These are phyloP conservation scores for Drosophila truncata DNA, from an alignment of 1,140 invertebrate genomes.

Conservation along the genomic window DNA sequence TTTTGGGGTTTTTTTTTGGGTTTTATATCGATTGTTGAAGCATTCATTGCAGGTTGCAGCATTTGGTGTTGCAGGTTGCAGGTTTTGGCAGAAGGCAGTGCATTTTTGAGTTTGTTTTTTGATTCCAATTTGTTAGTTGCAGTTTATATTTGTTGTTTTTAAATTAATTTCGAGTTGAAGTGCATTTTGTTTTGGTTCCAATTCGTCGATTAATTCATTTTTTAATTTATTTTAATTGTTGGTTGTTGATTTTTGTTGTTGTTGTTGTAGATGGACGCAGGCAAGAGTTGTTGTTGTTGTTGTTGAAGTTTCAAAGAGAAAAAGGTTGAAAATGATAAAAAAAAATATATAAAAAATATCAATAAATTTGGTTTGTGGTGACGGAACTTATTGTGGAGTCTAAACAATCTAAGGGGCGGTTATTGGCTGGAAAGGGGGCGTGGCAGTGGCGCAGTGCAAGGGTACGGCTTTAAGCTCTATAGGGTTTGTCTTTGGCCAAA, in stretches of 20 bases:
- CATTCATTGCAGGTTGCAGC: slow-evolving; percentile 50
- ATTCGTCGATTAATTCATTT: slow-evolving; percentile 27
- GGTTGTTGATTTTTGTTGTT: slow-evolving; percentile 38
- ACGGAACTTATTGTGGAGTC: not conserved
- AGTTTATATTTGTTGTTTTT: slow-evolving; percentile 8
- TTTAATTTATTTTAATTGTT: slow-evolving; percentile 25
- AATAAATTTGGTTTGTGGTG: slow-evolving; percentile 45
- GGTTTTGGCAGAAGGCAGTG: slow-evolving; percentile 52
- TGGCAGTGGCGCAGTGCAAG: slow-evolving; percentile 39
- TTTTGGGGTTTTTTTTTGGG: slow-evolving; percentile 1
- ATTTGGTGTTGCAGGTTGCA: slow-evolving; percentile 38
- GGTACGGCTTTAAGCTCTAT: slow-evolving; percentile 32
- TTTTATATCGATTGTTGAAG: slow-evolving; percentile 24
- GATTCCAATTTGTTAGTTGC: slow-evolving; percentile 32
- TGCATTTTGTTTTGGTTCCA: slow-evolving; percentile 21
- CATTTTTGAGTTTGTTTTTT: slow-evolving; percentile 32
- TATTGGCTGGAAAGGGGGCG: slow-evolving; percentile 3
- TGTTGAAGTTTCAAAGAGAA: slow-evolving; percentile 22
- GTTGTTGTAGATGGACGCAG: slow-evolving; percentile 67
- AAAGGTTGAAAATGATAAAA: slow-evolving; percentile 55
- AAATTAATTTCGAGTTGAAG: slow-evolving; percentile 21
- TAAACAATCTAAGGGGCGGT: slow-evolving; percentile 49
- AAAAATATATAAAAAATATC: slow-evolving; percentile 60
- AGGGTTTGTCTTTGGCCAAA: slow-evolving; percentile 6
- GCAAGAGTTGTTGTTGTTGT: slow-evolving; percentile 56